phyloP scores from a whole-genome alignment of 2,888 invertebrate species.

The Congeria kusceri region DNA sequence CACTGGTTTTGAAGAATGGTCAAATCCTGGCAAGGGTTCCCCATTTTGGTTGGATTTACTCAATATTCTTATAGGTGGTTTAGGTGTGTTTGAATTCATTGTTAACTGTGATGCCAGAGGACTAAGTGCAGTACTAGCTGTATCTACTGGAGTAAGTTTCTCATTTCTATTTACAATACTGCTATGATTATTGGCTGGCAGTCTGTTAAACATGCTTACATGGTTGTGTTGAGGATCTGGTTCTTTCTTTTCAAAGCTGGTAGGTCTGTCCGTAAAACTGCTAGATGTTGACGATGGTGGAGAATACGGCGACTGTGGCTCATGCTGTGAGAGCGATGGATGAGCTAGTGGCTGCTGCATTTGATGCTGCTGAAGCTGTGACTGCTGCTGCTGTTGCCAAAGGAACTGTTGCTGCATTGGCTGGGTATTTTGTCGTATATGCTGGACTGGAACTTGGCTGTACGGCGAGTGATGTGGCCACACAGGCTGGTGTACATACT shows the following conservation, averaged over 20 bases:
- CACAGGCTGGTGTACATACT: constrained; percentile 53
- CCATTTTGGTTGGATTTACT: constrained; percentile 27
- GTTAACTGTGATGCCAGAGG: constrained; percentile 25
- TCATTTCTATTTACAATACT: constrained; percentile 23
- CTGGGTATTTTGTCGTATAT: constrained; percentile 54
- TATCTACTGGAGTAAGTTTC: constrained; percentile 11
- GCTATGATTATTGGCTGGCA: neutral
- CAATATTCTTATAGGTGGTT: constrained; percentile 28
- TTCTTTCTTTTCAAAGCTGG: constrained; percentile 20
- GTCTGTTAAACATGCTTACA: constrained; percentile 35
- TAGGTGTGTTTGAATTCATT: constrained; percentile 17
- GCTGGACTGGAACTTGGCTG: constrained; percentile 54
- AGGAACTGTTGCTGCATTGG: constrained; percentile 55
- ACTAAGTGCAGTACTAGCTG: constrained; percentile 10
- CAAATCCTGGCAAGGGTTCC: constrained; percentile 24
- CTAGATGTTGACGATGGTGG: constrained; percentile 37
- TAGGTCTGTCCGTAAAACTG: constrained; percentile 36
- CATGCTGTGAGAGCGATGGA: neutral
- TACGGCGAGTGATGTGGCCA: constrained; percentile 58
- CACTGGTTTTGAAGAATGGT: constrained; percentile 2
- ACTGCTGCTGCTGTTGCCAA: constrained; percentile 60
- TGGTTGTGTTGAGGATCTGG: constrained; percentile 17
- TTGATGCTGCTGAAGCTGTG: constrained; percentile 54
- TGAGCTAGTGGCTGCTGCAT: constrained; percentile 36
- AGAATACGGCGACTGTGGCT: constrained; percentile 42